These are phyloP conservation scores for Pseudomugil tenellus DNA, from an alignment of 2,797 vertebrate species.

Conservation along the genomic window DNA sequence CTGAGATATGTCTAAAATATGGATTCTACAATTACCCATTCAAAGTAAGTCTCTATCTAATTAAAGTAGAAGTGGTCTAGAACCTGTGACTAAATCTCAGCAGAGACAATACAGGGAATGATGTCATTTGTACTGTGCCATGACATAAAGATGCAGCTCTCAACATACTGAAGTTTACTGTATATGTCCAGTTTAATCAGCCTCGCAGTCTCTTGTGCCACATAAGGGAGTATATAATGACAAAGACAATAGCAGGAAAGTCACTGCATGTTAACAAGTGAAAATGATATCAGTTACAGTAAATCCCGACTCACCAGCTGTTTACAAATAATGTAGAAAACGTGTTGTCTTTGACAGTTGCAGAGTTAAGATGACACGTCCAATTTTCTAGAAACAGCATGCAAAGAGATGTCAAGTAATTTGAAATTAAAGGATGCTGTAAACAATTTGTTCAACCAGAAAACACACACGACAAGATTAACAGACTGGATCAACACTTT, in stretches of 20 bases:
- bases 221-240: slow-evolving; percentile 41
- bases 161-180: slow-evolving; percentile 39
- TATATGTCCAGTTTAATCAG: slow-evolving; percentile 56
- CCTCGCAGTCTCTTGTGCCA: slow-evolving; percentile 31
- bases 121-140: slow-evolving; percentile 31
- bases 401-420: slow-evolving; percentile 24
- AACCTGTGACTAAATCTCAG: slow-evolving; percentile 43
- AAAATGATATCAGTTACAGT: slow-evolving; percentile 33
- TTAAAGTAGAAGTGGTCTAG: slow-evolving; percentile 23
- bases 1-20: not conserved
- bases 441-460: slow-evolving; percentile 26
- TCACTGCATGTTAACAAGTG: slow-evolving; percentile 45
- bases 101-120: slow-evolving; percentile 26
- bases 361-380: slow-evolving; percentile 19
- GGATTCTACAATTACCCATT: not conserved
- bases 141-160: slow-evolving; percentile 52
- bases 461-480: slow-evolving; percentile 14
- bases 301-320: slow-evolving; percentile 46
- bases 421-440: slow-evolving; percentile 30
- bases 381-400: slow-evolving; percentile 21
- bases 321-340: slow-evolving; percentile 48
- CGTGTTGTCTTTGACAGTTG: slow-evolving; percentile 14
- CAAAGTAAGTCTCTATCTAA: not conserved
- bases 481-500: not conserved
- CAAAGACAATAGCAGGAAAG: slow-evolving; percentile 49